phyloP scores from a whole-genome alignment of 1,140 invertebrate genomes.

The Asbolus verrucosus region DNA sequence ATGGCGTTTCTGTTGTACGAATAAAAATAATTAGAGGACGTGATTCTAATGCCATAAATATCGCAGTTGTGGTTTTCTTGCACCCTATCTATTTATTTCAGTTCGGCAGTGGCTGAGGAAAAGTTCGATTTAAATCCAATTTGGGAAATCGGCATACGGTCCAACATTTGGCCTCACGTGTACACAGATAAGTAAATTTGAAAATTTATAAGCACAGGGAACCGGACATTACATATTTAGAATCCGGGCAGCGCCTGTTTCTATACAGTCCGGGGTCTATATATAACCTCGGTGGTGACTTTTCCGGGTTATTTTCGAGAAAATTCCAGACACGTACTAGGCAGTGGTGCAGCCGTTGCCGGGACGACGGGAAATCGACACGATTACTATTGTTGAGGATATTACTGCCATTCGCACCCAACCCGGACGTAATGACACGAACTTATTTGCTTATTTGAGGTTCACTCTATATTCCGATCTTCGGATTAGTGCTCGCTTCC shows the following conservation, averaged over 20 bases:
- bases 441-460: not conserved
- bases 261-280: conserved; percentile 9
- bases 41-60: too few relatives aligned
- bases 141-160: too few relatives aligned
- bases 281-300: conserved; percentile 23
- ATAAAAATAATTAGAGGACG: too few relatives aligned
- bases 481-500: too few relatives aligned
- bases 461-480: not conserved
- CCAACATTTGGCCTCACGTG: too few relatives aligned
- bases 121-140: too few relatives aligned
- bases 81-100: too few relatives aligned
- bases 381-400: conserved; percentile 16
- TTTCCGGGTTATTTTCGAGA: not conserved
- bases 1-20: too few relatives aligned
- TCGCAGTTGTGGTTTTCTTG: too few relatives aligned
- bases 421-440: not conserved
- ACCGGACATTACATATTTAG: conserved; percentile 17
- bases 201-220: conserved; percentile 7
- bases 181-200: conserved; percentile 20
- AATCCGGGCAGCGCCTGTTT: conserved; percentile 5
- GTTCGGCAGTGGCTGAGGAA: too few relatives aligned
- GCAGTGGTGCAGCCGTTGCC: conserved; percentile 41
- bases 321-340: conserved; percentile 39
- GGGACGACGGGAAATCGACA: conserved; percentile 41
- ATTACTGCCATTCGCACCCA: conserved; percentile 9